Conservation (phyloP, 2,888 invertebrate genomes). For the Troides helena region DNA sequence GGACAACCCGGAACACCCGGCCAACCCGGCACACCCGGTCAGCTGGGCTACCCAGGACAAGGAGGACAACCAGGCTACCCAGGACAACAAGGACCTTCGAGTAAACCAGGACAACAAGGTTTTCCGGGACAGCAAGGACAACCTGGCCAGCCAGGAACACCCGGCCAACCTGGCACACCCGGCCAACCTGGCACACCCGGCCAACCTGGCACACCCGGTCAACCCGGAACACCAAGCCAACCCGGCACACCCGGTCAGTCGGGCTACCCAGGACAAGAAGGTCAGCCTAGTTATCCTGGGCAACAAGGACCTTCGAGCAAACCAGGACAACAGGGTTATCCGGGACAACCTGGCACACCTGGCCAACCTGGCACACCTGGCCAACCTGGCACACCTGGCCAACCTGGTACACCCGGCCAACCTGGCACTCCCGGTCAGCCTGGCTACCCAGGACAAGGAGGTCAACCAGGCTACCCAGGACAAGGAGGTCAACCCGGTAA, state of each 20-base stretch:
- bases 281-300: conserved; percentile 30
- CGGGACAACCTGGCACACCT: conserved; percentile 53
- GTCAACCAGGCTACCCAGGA: conserved; percentile 46
- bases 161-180: conserved; percentile 51
- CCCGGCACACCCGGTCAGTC: conserved; percentile 27
- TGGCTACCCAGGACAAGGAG: conserved; percentile 43
- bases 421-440: conserved; percentile 30
- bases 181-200: conserved; percentile 41
- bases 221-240: conserved; percentile 28
- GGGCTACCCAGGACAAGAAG: conserved; percentile 33
- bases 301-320: conserved; percentile 34
- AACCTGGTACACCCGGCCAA: conserved; percentile 32
- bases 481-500: conserved; percentile 35
- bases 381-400: conserved; percentile 35
- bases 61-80: conserved; percentile 1
- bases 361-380: conserved; percentile 43
- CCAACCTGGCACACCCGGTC: conserved; percentile 38
- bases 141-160: conserved; percentile 53
- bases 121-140: conserved; percentile 44
- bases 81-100: conserved; percentile 46
- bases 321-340: conserved; percentile 37
- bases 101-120: conserved; percentile 35
- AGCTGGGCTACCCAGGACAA: conserved; percentile 38
- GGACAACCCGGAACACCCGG: conserved; percentile 53
- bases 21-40: conserved; percentile 50